phyloP scores from a whole-genome alignment of 2,797 vertebrate genomes.

The Aselliscus stoliczkanus region DNA sequence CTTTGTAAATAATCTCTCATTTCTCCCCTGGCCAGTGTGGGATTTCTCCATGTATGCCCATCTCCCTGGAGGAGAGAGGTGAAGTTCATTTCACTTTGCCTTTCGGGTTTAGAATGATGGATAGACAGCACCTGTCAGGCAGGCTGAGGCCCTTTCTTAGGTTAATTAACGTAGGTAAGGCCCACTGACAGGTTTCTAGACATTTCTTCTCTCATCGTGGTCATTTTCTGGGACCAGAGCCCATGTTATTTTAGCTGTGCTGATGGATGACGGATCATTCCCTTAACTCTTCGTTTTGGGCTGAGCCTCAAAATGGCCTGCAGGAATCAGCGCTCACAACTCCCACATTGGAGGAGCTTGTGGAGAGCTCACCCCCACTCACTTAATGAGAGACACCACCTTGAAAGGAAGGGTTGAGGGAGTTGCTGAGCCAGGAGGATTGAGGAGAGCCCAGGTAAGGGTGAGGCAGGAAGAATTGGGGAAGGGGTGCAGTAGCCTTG shows the following conservation, averaged over 20 bases:
- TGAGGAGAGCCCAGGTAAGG: neutral
- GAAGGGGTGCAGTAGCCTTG: neutral
- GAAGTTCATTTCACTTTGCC: neutral
- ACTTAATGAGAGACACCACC: neutral
- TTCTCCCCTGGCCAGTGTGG: neutral
- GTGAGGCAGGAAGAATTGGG: neutral
- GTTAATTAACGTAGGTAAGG: neutral
- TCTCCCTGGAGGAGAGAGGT: neutral
- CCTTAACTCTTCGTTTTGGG: neutral
- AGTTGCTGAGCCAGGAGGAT: too few species aligned
- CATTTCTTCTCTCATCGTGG: neutral
- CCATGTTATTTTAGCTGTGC: neutral
- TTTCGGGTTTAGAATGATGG: neutral
- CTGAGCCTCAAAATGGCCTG: neutral
- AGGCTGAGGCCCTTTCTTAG: neutral
- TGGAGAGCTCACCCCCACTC: neutral
- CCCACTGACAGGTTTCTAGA: neutral
- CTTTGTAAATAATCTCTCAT: neutral
- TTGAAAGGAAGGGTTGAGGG: neutral
- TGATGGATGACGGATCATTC: neutral
- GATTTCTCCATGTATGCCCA: neutral
- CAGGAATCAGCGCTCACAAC: rapidly evolving
- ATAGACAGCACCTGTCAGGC: neutral
- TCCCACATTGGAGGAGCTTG: rapidly evolving
- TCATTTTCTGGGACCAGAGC: neutral